Evolutionary conservation across 2,888 invertebrate genomes (phyloP), one percentile per base, ranked within the genome.

Genomic region (Agonopterix alstromeriana): DNA sequence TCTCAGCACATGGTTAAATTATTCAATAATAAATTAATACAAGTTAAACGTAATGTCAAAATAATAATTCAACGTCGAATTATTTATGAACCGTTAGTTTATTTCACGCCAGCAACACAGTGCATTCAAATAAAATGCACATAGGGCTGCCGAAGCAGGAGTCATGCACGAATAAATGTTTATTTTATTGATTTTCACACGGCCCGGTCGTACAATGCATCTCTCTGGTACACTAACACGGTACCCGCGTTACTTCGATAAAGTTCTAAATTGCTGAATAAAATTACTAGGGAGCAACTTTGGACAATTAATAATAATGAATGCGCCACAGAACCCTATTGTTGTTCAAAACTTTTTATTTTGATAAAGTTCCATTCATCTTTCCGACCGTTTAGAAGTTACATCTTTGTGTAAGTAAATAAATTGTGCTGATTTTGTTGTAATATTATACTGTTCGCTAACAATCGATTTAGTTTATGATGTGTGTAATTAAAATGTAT

Each of bases 171-270:
- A 70, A 75, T 79, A 74, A 79, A 81, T 83, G 77, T 86, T 86
- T 85, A 82, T 86, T 83, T 74, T 84, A 86, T 86, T 69, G 83
- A 87, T 87, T 87, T 87, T 87, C 87, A 81, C 87, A 88, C 83
- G 86, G 72, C 62, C 61, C 42, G 38, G 38, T 57, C 60, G 60
- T 65, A 77, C 74, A 78, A 78, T 80, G 75, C 75, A 76, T 72
- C 70, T 69, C 64, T 54, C 65, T 68, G 66, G 71, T 73, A 64
- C 57, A 65, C 62, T 60, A 67, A 68, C 60, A 57, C 46, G 46
- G 51, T 56, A 59, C 57, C 55, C 48, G 51, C 58, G 53, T 70
- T 70, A 74, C 63, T 72, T 61, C 53, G 79, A 77, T 71, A 82
- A 55, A 72, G 83, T 76, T 71, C 80, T 65, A 73, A 79, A 70